Percentiles rank a stretch among this genome's conserved stretches.
These are phyloP conservation scores for Seladonia tumulorum DNA, from an alignment of 2,888 invertebrate species.

Conservation along the genomic window DNA sequence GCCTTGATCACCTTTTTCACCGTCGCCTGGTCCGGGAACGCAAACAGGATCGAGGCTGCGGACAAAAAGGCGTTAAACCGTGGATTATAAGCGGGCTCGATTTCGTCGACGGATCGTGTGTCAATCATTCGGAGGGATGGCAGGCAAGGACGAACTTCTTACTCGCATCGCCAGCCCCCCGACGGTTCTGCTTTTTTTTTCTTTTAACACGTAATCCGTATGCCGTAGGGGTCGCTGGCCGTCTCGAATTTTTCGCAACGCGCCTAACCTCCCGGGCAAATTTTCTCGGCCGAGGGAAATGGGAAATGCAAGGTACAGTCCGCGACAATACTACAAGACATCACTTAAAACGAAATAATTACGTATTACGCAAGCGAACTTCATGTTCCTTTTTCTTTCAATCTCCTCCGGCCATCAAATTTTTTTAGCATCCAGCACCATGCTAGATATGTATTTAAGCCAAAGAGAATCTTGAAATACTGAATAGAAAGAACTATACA, in stretches of 20 bases:
- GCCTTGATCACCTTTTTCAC: conserved; percentile 99
- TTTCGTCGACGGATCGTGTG: conserved; percentile 41
- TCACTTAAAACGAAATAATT: too few species aligned
- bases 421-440: too few species aligned
- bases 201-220: conserved; percentile 16
- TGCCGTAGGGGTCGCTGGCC: background rate
- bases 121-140: conserved; percentile 58
- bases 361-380: too few species aligned
- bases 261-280: background rate
- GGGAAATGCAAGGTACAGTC: too few species aligned
- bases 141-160: conserved; percentile 54
- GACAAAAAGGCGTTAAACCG: conserved; percentile 80
- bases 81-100: conserved; percentile 62
- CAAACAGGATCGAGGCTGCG: conserved; percentile 99
- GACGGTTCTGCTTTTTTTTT: background rate
- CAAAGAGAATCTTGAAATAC: too few species aligned
- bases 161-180: conserved; percentile 32
- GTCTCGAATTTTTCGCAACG: background rate
- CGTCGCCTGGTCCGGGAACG: conserved; percentile 98
- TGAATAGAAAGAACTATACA: too few species aligned
- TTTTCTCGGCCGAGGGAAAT: background rate
- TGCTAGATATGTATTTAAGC: too few species aligned
- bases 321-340: too few species aligned
- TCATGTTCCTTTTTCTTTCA: too few species aligned
- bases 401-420: too few species aligned